Conservation (phyloP, 2,797 vertebrate species). For the Lepus townsendii region DNA sequence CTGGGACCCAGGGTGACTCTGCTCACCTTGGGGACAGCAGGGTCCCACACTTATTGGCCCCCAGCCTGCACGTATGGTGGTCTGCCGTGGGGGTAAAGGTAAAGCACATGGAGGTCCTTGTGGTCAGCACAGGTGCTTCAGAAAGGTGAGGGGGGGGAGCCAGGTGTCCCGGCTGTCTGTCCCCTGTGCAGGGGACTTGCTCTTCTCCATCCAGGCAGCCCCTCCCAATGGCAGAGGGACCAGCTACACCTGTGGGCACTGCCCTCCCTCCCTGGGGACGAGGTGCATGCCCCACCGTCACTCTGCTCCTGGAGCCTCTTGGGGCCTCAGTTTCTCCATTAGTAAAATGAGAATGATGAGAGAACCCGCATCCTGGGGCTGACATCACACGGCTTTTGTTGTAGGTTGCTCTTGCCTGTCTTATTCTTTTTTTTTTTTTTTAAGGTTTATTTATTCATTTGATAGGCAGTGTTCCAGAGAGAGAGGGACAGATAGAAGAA, state of each 20-base stretch:
- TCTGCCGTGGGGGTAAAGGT: background rate
- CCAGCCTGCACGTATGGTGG: background rate
- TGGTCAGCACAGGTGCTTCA: background rate
- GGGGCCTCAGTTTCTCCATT: background rate
- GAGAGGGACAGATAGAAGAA: no score
- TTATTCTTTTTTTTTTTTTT: no score
- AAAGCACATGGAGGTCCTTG: background rate
- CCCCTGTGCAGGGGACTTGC: background rate
- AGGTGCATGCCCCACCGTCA: background rate
- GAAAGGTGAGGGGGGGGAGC: background rate
- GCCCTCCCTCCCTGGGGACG: background rate
- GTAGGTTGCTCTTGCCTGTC: no score
- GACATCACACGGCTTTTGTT: no score
- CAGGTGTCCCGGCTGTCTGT: background rate
- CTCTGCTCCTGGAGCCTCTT: background rate
- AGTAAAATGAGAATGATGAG: background rate
- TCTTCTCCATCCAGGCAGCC: background rate
- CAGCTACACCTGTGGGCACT: background rate
- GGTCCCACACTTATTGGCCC: background rate
- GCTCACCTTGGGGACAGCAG: background rate
- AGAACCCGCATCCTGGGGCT: background rate
- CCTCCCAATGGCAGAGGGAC: background rate
- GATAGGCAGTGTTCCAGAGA: no score
- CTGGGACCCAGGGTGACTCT: fast-evolving
- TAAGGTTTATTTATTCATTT: no score